Conservation (phyloP, 30 jellyfish, hydroid and myxozoan species). For the Clytia hemisphaerica region DNA sequence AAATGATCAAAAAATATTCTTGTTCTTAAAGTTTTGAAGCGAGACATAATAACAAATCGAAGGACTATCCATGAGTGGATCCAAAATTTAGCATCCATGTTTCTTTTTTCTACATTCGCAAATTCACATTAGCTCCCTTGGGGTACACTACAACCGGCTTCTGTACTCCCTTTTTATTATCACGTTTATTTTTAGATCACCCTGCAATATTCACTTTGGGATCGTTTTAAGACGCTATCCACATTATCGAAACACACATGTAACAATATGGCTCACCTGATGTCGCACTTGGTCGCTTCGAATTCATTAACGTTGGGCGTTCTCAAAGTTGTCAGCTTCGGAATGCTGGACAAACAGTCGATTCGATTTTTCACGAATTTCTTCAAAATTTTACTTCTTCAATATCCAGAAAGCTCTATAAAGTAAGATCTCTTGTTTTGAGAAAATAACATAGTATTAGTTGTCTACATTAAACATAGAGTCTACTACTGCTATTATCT, state of each 20-base stretch:
- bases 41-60: too few relatives aligned
- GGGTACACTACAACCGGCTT: background rate
- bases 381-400: constrained; percentile 38
- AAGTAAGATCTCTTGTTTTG: constrained; percentile 53
- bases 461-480: too few relatives aligned
- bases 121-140: background rate
- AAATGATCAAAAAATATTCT: too few relatives aligned
- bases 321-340: constrained; percentile 74
- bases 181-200: constrained; percentile 51
- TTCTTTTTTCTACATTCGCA: background rate
- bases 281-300: constrained; percentile 74
- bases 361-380: constrained; percentile 49
- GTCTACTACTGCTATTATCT: too few relatives aligned
- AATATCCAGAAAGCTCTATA: constrained; percentile 66
- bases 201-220: constrained; percentile 86
- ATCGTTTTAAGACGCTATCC: constrained; percentile 67
- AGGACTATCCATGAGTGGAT: too few relatives aligned
- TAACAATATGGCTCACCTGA: constrained; percentile 53
- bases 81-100: too few relatives aligned
- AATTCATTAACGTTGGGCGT: constrained; percentile 60
- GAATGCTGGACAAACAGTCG: constrained; percentile 59
- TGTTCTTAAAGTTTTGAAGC: too few relatives aligned
- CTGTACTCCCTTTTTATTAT: background rate
- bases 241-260: constrained; percentile 37
- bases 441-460: too few relatives aligned